Percentiles rank a stretch among this genome's conserved stretches.
Conservation (phyloP, 2,113 vertebrate species). For the Labrus mixtus region DNA sequence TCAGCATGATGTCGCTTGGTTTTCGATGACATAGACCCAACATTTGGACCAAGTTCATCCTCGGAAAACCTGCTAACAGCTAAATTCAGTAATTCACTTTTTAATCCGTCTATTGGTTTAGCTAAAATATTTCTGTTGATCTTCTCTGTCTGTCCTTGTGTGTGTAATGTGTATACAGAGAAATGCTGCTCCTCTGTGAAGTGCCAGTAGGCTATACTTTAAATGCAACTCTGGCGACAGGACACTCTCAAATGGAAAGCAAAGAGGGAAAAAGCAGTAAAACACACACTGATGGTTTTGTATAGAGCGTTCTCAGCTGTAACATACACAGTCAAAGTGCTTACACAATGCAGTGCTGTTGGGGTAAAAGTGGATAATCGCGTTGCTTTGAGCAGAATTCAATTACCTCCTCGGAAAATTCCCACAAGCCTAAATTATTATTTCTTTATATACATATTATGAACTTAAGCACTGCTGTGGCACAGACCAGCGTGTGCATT, state of each 20-base stretch:
- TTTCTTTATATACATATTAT: conserved; percentile 41
- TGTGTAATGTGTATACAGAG: conserved; percentile 62
- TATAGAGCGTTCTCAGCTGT: conserved; percentile 38
- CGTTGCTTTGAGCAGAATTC: conserved; percentile 49
- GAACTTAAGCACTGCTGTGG: conserved; percentile 47
- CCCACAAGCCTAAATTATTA: conserved; percentile 29
- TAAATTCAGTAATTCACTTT: conserved; percentile 62
- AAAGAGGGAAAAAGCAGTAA: conserved; percentile 43
- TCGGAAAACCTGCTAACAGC: conserved; percentile 57
- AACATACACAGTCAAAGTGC: conserved; percentile 43
- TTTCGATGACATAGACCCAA: conserved; percentile 44
- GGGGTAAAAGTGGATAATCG: conserved; percentile 52
- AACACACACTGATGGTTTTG: conserved; percentile 19
- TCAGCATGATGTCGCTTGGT: conserved; percentile 5
- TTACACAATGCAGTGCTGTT: conserved; percentile 39
- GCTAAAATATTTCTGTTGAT: conserved; percentile 57
- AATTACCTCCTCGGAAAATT: conserved; percentile 54
- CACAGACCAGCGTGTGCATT: conserved; percentile 45
- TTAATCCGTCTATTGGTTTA: conserved; percentile 65
- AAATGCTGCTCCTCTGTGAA: conserved; percentile 48
- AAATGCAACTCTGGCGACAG: conserved; percentile 52
- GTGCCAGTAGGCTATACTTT: conserved; percentile 30
- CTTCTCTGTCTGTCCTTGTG: conserved; percentile 43
- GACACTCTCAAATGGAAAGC: conserved; percentile 35
- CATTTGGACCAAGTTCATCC: conserved; percentile 30